Base-by-base conservation (phyloP, 2,888 invertebrate species). In the Eristalis pertinax region DNA sequence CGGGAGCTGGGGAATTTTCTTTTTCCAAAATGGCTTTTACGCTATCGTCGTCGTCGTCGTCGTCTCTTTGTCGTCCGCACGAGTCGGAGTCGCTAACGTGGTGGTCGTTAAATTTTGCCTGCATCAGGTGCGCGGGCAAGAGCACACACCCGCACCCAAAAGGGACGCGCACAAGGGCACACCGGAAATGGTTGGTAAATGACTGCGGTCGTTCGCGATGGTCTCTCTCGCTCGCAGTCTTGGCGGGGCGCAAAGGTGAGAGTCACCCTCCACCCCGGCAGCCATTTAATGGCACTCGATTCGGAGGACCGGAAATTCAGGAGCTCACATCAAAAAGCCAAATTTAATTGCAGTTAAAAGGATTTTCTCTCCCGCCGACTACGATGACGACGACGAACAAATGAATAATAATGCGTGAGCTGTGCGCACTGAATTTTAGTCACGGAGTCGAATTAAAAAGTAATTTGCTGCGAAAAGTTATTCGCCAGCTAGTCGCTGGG, bases 261-360 rank as follows among this genome's bases (percentile, higher is more conserved):
- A 19, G 4, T 24, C 13, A 1, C 19, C 24, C 1, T 32, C 26
- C 29, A 32, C 19, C 75, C n/a, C n/a, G n/a, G n/a, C n/a, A n/a
- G 68, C 35, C 65, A 70, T 82, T 82, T 86, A 50, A 77, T 82
- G 70, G 73, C 35, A 32, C 62, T 67, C 68, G 67, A 32, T 26
- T 65, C 56, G 65, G 22, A 58, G 24, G 43, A 75, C 60, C 78
- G 77, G 77, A 86, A 83, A 72, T 79, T 79, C 75, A 72, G 35
- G 41, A 65, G 68, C 74, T 73, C 73, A 68, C 79, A 84, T 87
- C 76, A 84, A 87, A 87, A 87, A 80, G 87, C 79, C 87, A 87
- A 87, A 84, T 84, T 84, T 80, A 87, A 87, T 84, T 87, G 87
- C 84, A 87, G 72, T 87, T 87, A 84, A 87, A 87, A 79, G 84